Base-by-base conservation (phyloP, 2,888 invertebrate species). In the Sinohyriopsis cumingii region DNA sequence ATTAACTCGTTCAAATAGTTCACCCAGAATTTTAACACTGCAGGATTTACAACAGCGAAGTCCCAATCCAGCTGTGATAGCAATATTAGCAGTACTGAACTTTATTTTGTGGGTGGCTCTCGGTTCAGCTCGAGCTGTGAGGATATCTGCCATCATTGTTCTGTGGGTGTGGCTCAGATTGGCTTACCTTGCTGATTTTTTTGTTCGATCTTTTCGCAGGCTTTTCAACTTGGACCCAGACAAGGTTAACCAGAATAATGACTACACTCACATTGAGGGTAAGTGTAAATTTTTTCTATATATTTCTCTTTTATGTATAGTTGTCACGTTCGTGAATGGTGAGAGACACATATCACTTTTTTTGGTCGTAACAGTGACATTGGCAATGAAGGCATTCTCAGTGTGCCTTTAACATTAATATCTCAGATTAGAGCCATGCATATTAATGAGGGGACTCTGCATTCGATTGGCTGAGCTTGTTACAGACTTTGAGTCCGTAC, bases 251-350 rank as follows among this genome's bases (percentile, higher is more conserved):
- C 83, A 82, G 69, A 84, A 84, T 73, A 82, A 81, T 24, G 88
- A 88, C 75, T 87, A 84, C 69, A 81, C 83, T 15, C 88, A 88
- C 74, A 86, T 88, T 67, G 87, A 88, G 82, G 85, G 87, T 87
- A 77, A 78, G 79, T 73, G 24, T 22, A 6, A 25, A n/a, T 19
- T 45, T 63, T n/a, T 12, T 54, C 12, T 15, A 57, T 57, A 20
- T 22, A 57, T 22, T 24, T 63, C 59, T 64, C 9, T 61, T 24
- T 61, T 61, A 12, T 12, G 45, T 45, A 2, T 45, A 15, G 45
- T 45, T 45, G 45, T 45, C 45, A 45, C 15, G 45, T 3, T 0
- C 2, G 15, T 45, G 45, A 45, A 15, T 15, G 15, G 45, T 45
- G 45, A 45, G 45, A 45, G 9, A 45, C 45, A 45, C 3, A 15